These are phyloP conservation scores for Pheosia gnoma DNA, from an alignment of 2,888 invertebrate genomes.

Conservation along the genomic window DNA sequence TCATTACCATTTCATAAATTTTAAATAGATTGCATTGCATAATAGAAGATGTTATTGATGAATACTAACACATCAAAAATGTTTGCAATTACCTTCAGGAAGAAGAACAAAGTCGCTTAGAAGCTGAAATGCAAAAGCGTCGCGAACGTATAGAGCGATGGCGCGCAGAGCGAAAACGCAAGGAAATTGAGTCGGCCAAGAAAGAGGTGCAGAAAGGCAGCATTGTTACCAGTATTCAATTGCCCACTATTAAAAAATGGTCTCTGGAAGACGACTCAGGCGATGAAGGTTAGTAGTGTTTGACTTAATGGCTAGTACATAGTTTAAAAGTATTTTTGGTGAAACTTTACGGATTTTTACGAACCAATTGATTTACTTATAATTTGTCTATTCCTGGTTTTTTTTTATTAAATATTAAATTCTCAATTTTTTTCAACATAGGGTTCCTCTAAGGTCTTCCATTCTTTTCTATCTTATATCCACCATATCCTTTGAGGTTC, in stretches of 20 bases:
- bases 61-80: neutral
- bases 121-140: constrained; percentile 97
- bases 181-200: constrained; percentile 91
- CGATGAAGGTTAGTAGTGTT: constrained; percentile 87
- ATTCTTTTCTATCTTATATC: too few relatives aligned
- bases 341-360: too few relatives aligned
- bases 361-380: too few relatives aligned
- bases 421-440: too few relatives aligned
- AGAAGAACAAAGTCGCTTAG: constrained; percentile 94
- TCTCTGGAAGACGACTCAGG: constrained; percentile 98
- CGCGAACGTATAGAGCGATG: constrained; percentile 98
- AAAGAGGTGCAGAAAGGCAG: constrained; percentile 89
- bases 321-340: too few relatives aligned
- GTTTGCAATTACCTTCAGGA: constrained; percentile 72
- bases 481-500: too few relatives aligned
- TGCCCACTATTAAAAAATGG: constrained; percentile 91
- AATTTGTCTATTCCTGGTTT: too few relatives aligned
- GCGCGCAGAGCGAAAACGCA: constrained; percentile 96
- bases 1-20: too few relatives aligned
- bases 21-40: too few relatives aligned
- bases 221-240: constrained; percentile 84
- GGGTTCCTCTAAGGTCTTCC: too few relatives aligned
- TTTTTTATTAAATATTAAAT: too few relatives aligned
- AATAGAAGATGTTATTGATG: neutral
- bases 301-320: neutral